phyloP scores from a whole-genome alignment of 2,888 invertebrate species.

The Phasia obesa region DNA sequence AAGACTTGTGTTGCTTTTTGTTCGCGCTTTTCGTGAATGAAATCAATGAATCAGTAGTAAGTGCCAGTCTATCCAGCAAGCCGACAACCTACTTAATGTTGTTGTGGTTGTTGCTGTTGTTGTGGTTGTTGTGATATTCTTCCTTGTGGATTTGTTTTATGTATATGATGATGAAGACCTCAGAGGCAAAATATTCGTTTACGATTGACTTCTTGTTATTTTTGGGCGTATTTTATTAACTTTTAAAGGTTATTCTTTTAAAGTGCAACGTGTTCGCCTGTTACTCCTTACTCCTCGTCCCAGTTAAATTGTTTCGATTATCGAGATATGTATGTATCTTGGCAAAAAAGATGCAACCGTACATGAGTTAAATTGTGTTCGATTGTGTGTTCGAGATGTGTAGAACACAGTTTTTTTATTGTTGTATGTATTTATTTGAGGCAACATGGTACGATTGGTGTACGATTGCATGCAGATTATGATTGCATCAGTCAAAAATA shows the following conservation, averaged over 20 bases:
- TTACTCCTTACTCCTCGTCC: not conserved
- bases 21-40: constrained; percentile 59
- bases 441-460: constrained; percentile 7
- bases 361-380: constrained; percentile 31
- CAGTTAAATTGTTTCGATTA: constrained; percentile 37
- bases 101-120: constrained; percentile 8
- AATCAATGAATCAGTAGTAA: constrained; percentile 68
- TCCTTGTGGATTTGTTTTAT: constrained; percentile 5
- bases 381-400: constrained; percentile 24
- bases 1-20: constrained; percentile 51
- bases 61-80: constrained; percentile 37
- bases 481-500: constrained; percentile 61
- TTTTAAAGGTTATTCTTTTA: constrained; percentile 76
- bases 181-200: constrained; percentile 78
- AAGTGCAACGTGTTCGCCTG: not conserved
- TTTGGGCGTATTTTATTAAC: constrained; percentile 82
- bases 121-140: not conserved
- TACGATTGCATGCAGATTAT: constrained; percentile 56
- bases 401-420: constrained; percentile 23
- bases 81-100: constrained; percentile 23
- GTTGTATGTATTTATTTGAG: not conserved
- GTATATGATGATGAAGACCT: constrained; percentile 78
- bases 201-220: constrained; percentile 79
- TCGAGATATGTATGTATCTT: constrained; percentile 13
- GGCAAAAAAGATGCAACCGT: not conserved